Evolutionary conservation across 2,888 invertebrate genomes (phyloP), one percentile per base, ranked within the genome.

Genomic region (Cephus nigrinus): DNA sequence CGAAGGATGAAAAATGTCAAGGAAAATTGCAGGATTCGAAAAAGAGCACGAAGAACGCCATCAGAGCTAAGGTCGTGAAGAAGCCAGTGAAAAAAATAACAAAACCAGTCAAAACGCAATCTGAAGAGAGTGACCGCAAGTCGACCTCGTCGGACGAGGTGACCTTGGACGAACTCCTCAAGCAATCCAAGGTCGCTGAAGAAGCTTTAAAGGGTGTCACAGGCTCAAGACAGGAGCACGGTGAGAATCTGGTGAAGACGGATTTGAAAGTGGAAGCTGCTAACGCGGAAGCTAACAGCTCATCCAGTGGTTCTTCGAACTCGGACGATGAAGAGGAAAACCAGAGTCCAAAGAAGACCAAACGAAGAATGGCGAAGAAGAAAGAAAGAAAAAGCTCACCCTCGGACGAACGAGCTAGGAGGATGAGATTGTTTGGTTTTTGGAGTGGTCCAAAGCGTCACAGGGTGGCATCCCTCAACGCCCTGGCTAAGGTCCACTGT

Each of bases 401-500:
- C 71, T 84, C 87, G 31, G 90, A 89, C 3, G 90, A 90, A 79
- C 87, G 90, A 79, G 85, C 90, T 23, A 86, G 92, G 78, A 92
- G 95, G 80, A 93, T 94, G 84, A 94, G 94, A 87, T 91, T 95
- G 68, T 93, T 94, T 80, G 94, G 95, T 1, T 95, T 95, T 92
- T 95, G 95, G 95, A 93, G 93, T 82, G 96, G 96, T 0, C 96
- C 96, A 34, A 97, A 97, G 91, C 93, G 96, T 73, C 96, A 96
- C 89, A 94, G 98, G 82, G 97, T 97, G 92, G 98, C 98, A 68
- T 97, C 97, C 3, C 92, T 98, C 40, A 98, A 98, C 89, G 98
- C 98, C 0, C 91, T 96, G 84, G 97, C 97, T 35, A 97, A 97
- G 93, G 97, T 98, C 3, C 97, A 97, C 90, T 97, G 97, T 88